phyloP scores from a whole-genome alignment of 2,113 vertebrate species.

The Cochlearius cochlearius region DNA sequence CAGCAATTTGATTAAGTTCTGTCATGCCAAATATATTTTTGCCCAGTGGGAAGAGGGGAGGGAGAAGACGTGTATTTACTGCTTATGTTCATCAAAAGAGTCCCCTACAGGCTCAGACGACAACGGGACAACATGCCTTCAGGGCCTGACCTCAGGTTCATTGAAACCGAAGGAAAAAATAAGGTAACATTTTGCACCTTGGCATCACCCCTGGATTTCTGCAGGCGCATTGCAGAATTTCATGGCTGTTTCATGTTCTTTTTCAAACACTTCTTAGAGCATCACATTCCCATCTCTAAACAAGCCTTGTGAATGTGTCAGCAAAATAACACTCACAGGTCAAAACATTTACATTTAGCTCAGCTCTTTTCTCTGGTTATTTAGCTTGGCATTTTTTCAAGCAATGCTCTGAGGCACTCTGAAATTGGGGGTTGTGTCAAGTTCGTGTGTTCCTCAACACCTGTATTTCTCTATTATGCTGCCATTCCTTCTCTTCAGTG shows the following conservation, averaged over 20 bases:
- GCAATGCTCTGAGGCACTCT: background rate
- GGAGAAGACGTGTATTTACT: background rate
- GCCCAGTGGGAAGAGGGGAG: background rate
- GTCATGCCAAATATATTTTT: background rate
- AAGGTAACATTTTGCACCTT: background rate
- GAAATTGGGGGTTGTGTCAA: background rate
- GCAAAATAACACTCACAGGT: background rate
- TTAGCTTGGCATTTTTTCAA: background rate
- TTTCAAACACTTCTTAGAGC: background rate
- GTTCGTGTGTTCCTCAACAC: background rate
- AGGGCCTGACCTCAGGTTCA: rapidly evolving
- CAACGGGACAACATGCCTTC: background rate
- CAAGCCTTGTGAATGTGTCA: background rate
- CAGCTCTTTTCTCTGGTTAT: background rate
- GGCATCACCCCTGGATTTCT: background rate
- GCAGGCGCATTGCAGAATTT: background rate
- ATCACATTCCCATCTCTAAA: background rate
- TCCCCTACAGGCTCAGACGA: background rate
- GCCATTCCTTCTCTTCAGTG: background rate
- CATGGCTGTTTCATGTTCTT: background rate
- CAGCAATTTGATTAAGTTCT: background rate
- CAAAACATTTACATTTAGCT: background rate
- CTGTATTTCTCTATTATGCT: background rate
- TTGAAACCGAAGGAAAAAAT: background rate
- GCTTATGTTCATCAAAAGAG: background rate